Conservation (phyloP, 2,797 vertebrate species). For the Holocentrus rufus region DNA sequence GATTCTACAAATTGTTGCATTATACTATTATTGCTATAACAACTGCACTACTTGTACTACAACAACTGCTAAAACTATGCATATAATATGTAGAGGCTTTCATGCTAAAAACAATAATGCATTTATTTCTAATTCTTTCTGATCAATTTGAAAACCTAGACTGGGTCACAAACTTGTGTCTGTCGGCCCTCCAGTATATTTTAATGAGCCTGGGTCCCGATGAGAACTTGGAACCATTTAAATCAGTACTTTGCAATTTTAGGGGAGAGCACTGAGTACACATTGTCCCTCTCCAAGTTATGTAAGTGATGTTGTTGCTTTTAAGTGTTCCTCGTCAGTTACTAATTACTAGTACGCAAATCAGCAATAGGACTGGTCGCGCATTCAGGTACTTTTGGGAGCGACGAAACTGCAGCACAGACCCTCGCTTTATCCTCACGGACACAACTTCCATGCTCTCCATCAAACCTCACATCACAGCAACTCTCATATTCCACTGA, state of each 20-base stretch:
- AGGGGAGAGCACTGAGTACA: neutral
- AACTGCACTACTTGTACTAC: no score
- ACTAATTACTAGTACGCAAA: rapidly evolving
- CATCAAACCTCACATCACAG: no score
- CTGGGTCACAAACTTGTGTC: no score
- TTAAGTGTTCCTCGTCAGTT: neutral
- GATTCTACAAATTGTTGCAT: no score
- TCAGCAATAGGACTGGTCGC: neutral
- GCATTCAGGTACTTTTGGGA: neutral
- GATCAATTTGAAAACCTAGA: neutral
- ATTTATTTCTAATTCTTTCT: neutral
- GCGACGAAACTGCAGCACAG: neutral
- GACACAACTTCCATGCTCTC: no score
- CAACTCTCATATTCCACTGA: no score
- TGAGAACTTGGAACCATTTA: neutral
- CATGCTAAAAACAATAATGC: neutral
- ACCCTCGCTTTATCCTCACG: no score
- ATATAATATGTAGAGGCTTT: neutral
- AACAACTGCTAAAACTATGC: neutral
- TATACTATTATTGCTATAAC: neutral
- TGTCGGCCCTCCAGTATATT: no score
- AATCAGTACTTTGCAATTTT: no score
- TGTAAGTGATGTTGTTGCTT: constrained; percentile 40
- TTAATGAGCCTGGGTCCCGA: neutral
- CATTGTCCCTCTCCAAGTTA: constrained; percentile 15